Conservation (phyloP, 2,113 vertebrate species). For the Antechinus flavipes region DNA sequence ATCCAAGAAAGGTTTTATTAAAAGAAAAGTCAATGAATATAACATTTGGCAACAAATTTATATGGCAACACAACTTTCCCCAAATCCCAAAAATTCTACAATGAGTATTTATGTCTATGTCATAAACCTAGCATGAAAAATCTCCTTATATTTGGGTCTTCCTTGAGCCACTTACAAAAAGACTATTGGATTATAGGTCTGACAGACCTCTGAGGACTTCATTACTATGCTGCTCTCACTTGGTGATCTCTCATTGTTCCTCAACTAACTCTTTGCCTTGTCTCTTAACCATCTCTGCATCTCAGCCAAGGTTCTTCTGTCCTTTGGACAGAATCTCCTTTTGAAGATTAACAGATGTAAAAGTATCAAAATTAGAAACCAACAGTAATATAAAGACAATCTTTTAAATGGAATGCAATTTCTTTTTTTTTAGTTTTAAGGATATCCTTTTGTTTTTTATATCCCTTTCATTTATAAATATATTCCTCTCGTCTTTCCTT, state of each 20-base stretch:
- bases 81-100: no score
- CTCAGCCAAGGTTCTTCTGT: neutral
- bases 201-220: neutral
- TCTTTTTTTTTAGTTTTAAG: neutral
- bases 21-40: neutral
- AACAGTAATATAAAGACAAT: neutral
- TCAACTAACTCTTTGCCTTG: neutral
- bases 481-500: neutral
- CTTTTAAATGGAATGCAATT: neutral
- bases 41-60: neutral
- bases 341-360: neutral
- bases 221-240: neutral
- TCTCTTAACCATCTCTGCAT: neutral
- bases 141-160: no score
- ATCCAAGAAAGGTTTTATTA: neutral
- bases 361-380: neutral
- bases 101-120: no score
- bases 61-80: no score
- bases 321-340: neutral
- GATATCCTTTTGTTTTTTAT: neutral
- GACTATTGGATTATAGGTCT: no score
- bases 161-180: no score
- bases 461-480: neutral
- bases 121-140: no score
- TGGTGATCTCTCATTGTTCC: neutral